phyloP scores from a whole-genome alignment of 2,797 vertebrate genomes.

The Neosalanx taihuensis region DNA sequence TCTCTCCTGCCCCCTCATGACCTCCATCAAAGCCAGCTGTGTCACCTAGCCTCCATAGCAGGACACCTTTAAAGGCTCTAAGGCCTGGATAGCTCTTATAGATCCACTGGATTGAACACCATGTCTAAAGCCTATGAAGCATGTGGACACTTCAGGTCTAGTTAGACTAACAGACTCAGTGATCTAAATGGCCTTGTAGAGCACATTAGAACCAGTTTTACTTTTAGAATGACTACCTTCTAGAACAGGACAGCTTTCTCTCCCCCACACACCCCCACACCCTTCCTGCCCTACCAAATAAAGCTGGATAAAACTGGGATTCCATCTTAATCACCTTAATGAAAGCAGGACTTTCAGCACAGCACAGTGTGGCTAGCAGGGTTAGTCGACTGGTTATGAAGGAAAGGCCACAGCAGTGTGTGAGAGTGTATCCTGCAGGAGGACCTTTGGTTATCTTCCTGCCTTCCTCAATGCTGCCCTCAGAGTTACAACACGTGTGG shows the following conservation, averaged over 20 bases:
- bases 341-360: not conserved
- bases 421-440: not conserved
- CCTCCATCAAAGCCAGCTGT: no score
- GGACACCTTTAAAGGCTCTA: no score
- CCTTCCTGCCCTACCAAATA: not conserved
- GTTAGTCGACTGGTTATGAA: slow-evolving; percentile 4
- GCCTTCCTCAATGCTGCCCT: slow-evolving; percentile 8
- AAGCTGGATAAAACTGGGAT: not conserved
- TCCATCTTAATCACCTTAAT: not conserved
- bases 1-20: not conserved
- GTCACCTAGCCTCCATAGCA: no score
- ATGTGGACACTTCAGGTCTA: not conserved
- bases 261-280: not conserved
- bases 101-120: not conserved
- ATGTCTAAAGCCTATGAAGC: not conserved
- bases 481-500: not conserved
- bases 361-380: not conserved
- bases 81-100: not conserved
- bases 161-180: not conserved
- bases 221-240: not conserved
- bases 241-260: not conserved
- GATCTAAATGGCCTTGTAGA: not conserved
- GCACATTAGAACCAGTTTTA: not conserved
- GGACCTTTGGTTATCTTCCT: not conserved
- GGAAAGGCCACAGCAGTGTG: not conserved